Conservation (phyloP, 1,140 invertebrate genomes). For the Schlechtendalia chinensis region DNA sequence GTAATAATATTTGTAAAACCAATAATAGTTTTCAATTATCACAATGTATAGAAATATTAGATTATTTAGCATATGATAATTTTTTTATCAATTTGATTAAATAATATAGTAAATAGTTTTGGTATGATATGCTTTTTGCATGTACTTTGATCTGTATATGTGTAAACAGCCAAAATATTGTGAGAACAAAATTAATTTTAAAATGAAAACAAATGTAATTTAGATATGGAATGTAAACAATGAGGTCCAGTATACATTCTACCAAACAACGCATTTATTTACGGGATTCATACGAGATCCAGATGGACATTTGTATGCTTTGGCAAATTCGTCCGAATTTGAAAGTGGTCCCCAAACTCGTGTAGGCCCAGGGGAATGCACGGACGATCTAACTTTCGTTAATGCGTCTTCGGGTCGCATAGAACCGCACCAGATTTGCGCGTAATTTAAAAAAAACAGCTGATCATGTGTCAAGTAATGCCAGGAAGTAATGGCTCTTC, state of each 20-base stretch:
- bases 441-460: constrained; percentile 86
- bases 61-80: not conserved
- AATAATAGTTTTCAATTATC: not conserved
- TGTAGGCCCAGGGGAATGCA: constrained; percentile 91
- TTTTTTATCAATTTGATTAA: not conserved
- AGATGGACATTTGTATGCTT: constrained; percentile 73
- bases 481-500: constrained; percentile 73
- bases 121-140: not conserved
- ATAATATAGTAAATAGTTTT: not conserved
- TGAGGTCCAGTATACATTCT: constrained; percentile 54
- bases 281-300: constrained; percentile 83
- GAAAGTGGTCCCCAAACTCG: constrained; percentile 88
- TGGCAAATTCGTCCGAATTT: constrained; percentile 87
- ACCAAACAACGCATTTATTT: constrained; percentile 92
- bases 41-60: constrained; percentile 18
- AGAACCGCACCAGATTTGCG: constrained; percentile 95
- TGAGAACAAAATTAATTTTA: constrained; percentile 4
- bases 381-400: constrained; percentile 89
- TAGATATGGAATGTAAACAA: constrained; percentile 27
- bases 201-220: not conserved
- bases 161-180: constrained; percentile 23
- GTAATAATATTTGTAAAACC: not conserved
- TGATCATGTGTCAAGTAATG: constrained; percentile 80
- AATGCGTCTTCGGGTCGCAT: constrained; percentile 94
- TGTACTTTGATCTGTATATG: not conserved